Conservation (phyloP, 1,140 invertebrate genomes). For the Andricus grossulariae region DNA sequence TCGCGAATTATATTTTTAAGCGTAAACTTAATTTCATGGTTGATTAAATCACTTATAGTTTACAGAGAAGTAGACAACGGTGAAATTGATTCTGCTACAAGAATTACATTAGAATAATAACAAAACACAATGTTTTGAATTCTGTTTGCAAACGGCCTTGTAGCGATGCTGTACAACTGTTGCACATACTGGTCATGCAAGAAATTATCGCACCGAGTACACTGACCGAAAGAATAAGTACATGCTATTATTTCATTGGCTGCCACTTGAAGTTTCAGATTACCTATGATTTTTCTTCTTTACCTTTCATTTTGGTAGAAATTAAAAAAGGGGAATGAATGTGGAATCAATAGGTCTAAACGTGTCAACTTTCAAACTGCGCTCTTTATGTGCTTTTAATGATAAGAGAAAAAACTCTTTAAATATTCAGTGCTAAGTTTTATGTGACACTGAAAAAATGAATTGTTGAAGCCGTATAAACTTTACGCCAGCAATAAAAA, state of each 20-base stretch:
- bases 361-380: conserved; percentile 1
- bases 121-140: not conserved
- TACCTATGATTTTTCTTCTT: not conserved
- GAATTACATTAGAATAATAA: not conserved
- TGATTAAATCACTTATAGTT: not conserved
- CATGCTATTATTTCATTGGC: conserved; percentile 20
- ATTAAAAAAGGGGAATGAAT: not conserved
- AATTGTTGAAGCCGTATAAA: too few relatives aligned
- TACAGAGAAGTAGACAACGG: not conserved
- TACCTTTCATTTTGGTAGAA: not conserved
- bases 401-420: not conserved
- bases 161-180: not conserved
- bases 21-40: not conserved
- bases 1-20: conserved; percentile 3
- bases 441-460: not conserved
- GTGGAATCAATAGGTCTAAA: not conserved
- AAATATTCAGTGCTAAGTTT: not conserved
- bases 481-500: too few relatives aligned
- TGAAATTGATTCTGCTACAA: not conserved
- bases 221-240: conserved; percentile 15
- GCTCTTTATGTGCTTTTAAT: not conserved
- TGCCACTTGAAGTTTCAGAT: conserved; percentile 21
- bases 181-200: not conserved
- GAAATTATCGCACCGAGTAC: conserved; percentile 6
- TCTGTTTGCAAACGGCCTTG: conserved; percentile 14